Conservation (phyloP, 2,888 invertebrate species). For the Osedax frankpressi region DNA sequence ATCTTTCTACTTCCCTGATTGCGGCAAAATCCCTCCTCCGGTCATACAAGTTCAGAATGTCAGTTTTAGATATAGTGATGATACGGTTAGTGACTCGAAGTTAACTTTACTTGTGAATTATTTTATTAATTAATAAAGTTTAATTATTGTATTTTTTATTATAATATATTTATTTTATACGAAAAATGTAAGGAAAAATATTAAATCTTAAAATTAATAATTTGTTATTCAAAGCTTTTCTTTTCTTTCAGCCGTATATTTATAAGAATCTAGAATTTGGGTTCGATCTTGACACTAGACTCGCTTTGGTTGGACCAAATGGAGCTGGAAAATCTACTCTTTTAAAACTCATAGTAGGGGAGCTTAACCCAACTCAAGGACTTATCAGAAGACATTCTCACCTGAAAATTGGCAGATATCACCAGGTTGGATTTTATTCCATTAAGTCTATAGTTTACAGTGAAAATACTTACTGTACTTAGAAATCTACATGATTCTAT, state of each 20-base stretch:
- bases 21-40: conserved; percentile 91
- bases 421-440: conserved; percentile 69
- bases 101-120: background rate
- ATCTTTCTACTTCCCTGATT: conserved; percentile 79
- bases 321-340: conserved; percentile 97
- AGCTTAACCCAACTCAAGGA: conserved; percentile 80
- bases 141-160: no score
- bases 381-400: conserved; percentile 97
- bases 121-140: background rate
- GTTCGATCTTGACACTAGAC: conserved; percentile 84
- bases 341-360: conserved; percentile 83
- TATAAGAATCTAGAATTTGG: conserved; percentile 97
- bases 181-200: no score
- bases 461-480: no score
- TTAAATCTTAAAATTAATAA: background rate
- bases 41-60: conserved; percentile 99
- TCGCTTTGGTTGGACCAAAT: conserved; percentile 90
- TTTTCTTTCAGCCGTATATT: conserved; percentile 59
- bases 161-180: no score
- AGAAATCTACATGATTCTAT: no score
- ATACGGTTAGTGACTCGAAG: conserved; percentile 52
- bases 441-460: no score
- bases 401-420: conserved; percentile 88
- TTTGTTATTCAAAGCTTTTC: background rate
- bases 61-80: conserved; percentile 78